Evolutionary conservation across 2,797 vertebrate genomes (phyloP).

Genomic region (Dendrocincla fuliginosa): DNA sequence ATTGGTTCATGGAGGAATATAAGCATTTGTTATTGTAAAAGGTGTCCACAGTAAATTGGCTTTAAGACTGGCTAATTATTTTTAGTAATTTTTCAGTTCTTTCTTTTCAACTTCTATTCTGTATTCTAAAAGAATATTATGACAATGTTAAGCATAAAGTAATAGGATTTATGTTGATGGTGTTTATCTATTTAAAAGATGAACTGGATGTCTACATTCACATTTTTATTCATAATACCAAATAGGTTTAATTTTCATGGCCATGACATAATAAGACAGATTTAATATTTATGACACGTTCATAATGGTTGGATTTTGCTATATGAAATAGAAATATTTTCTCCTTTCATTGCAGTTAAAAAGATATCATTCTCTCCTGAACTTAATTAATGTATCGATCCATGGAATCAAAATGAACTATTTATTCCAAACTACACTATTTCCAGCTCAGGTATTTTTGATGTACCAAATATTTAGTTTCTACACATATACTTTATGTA

Average conservation of each 20-base stretch:
- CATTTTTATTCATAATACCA: background rate
- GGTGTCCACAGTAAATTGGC: background rate
- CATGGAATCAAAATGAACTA: background rate
- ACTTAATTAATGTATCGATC: background rate
- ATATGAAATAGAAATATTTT: slow-evolving; percentile 9
- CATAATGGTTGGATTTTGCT: background rate
- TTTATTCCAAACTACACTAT: background rate
- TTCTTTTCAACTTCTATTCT: background rate
- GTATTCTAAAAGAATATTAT: background rate
- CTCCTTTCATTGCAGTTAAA: background rate
- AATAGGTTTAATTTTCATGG: background rate
- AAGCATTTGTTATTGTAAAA: background rate
- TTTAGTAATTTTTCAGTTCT: background rate
- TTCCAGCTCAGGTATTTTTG: background rate
- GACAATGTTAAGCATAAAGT: background rate
- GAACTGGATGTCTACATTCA: background rate
- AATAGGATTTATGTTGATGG: background rate
- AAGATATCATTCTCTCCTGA: background rate
- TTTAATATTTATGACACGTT: background rate
- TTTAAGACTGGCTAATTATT: background rate
- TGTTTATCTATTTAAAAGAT: background rate
- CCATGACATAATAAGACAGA: background rate
- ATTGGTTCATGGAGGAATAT: background rate
- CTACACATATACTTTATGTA: background rate
- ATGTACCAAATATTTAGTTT: background rate